Percentiles rank a stretch among this genome's conserved stretches.
phyloP scores from a whole-genome alignment of 1,140 invertebrate genomes.

The Eufriesea mexicana region DNA sequence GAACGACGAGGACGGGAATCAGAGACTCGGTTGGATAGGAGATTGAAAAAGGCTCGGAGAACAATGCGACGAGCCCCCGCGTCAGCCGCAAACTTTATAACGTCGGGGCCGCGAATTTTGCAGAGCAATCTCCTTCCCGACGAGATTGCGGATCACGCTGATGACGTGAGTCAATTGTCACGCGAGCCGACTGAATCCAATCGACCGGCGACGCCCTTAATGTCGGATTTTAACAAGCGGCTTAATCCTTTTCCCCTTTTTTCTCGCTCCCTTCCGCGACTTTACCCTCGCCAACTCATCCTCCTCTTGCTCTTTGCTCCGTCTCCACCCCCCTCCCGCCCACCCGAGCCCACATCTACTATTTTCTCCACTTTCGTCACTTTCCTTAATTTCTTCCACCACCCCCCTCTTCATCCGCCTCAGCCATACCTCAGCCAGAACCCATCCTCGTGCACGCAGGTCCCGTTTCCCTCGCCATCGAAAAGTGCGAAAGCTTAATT shows the following conservation, averaged over 20 bases:
- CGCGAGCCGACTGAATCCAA: slow-evolving; percentile 78
- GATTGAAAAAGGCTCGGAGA: slow-evolving; percentile 3
- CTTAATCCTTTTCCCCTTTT: slow-evolving; percentile 43
- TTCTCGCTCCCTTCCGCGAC: neutral
- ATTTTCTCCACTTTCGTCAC: neutral
- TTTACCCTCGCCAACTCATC: neutral
- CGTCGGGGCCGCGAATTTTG: slow-evolving; percentile 48
- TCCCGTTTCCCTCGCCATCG: slow-evolving; percentile 72
- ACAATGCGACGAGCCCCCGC: neutral
- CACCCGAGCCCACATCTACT: neutral
- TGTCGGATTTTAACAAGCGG: slow-evolving; percentile 73
- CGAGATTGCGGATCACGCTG: slow-evolving; percentile 66
- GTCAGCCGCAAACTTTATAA: slow-evolving; percentile 37
- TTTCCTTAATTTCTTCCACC: neutral
- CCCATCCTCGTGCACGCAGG: neutral
- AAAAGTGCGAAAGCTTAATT: slow-evolving; percentile 83
- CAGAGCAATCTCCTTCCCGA: slow-evolving; percentile 57
- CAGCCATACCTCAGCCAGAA: neutral
- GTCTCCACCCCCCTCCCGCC: neutral
- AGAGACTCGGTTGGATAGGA: neutral
- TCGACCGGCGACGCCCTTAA: slow-evolving; percentile 74
- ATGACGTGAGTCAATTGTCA: slow-evolving; percentile 80
- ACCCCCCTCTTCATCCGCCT: neutral
- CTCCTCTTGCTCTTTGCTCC: neutral
- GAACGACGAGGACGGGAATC: neutral